These are phyloP conservation scores for Drosophila multiciliata DNA, from an alignment of 2,888 invertebrate species.

Conservation along the genomic window DNA sequence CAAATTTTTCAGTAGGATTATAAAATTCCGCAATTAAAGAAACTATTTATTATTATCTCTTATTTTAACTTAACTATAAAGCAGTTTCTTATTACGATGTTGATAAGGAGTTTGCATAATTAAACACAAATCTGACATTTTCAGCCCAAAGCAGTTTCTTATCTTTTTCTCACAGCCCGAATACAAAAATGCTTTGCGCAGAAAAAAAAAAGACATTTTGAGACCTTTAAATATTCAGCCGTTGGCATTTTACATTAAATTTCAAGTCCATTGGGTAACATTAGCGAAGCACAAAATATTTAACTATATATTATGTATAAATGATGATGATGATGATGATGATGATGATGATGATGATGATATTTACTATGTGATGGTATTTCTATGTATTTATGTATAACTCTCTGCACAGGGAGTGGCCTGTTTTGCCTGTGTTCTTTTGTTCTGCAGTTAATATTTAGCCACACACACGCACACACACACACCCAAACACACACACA, in stretches of 20 bases:
- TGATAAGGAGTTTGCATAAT: neutral
- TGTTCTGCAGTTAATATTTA: conserved; percentile 41
- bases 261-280: conserved; percentile 4
- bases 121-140: neutral
- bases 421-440: conserved; percentile 13
- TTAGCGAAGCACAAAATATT: neutral
- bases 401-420: conserved; percentile 45
- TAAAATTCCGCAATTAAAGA: neutral
- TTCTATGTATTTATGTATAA: neutral
- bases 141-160: neutral
- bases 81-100: neutral
- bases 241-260: neutral
- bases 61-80: neutral
- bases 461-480: conserved; percentile 22
- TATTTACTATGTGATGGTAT: neutral
- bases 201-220: neutral
- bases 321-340: neutral
- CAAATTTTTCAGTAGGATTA: no score
- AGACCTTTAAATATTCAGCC: neutral
- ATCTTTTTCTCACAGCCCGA: neutral
- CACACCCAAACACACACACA: conserved; percentile 4
- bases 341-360: neutral
- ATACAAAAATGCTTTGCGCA: neutral
- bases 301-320: neutral
- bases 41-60: neutral